Evolutionary conservation across 2,113 vertebrate species (phyloP).

Genomic region (Thamnaconus septentrionalis): DNA sequence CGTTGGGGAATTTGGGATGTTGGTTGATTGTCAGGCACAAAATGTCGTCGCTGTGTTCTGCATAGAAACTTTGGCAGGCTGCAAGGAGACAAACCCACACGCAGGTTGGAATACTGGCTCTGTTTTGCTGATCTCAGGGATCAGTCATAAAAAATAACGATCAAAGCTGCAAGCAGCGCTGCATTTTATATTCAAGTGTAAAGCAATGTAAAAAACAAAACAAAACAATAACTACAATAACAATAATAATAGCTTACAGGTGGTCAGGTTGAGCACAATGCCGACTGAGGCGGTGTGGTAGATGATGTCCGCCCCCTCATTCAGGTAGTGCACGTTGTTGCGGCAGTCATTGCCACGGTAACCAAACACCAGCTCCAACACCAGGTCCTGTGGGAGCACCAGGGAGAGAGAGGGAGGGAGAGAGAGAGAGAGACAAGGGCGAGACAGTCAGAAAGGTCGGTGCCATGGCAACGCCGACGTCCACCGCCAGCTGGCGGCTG

Average conservation of each 20-base stretch:
- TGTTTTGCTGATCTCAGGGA: no score
- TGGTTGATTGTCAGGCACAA: slow-evolving; percentile 99
- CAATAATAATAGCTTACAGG: slow-evolving; percentile 77
- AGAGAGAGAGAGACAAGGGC: no score
- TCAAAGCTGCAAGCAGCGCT: no score
- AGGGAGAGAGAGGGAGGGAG: slow-evolving; percentile 14
- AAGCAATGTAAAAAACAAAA: no score
- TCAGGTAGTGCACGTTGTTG: slow-evolving; percentile 98
- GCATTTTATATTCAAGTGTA: no score
- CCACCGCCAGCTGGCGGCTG: slow-evolving; percentile 23
- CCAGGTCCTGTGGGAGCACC: slow-evolving; percentile 85
- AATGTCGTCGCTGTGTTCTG: slow-evolving; percentile 98
- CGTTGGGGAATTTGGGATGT: slow-evolving; percentile 97
- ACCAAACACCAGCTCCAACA: slow-evolving; percentile 94
- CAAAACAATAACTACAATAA: no score
- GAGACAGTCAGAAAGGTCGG: slow-evolving; percentile 60
- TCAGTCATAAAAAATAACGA: background rate
- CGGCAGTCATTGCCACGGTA: slow-evolving; percentile 97
- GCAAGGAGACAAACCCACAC: slow-evolving; percentile 29
- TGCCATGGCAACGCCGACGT: slow-evolving; percentile 59
- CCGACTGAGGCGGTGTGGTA: slow-evolving; percentile 96
- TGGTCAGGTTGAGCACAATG: slow-evolving; percentile 92
- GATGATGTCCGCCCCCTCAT: slow-evolving; percentile 95
- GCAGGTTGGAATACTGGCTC: slow-evolving; percentile 1
- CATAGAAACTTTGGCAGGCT: slow-evolving; percentile 98